Evolutionary conservation across 2,113 vertebrate genomes (phyloP).

Genomic region (Heteronetta atricapilla): DNA sequence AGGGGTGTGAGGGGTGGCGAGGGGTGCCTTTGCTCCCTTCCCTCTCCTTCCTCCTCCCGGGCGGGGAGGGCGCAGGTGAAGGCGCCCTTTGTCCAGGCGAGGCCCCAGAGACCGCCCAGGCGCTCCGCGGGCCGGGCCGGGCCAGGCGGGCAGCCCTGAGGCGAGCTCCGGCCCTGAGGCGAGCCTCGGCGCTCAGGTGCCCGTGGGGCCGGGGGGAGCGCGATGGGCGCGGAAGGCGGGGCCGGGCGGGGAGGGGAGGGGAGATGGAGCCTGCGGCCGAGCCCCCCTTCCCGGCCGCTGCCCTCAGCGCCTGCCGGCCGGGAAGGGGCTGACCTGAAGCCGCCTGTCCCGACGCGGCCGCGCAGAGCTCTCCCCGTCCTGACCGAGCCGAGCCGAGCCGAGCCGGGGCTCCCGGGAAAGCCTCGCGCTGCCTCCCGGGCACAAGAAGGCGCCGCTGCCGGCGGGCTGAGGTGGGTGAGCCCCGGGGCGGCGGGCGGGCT

Average conservation of each 20-base stretch:
- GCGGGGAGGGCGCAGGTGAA: conserved; percentile 20
- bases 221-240: conserved; percentile 27
- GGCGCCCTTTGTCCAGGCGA: conserved; percentile 5
- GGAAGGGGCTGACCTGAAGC: neutral
- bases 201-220: neutral
- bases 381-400: neutral
- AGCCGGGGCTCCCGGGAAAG: neutral
- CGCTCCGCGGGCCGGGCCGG: neutral
- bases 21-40: neutral
- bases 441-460: neutral
- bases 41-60: neutral
- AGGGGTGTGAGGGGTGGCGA: rapidly evolving
- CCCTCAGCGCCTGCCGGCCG: neutral
- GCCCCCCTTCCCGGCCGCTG: neutral
- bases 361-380: neutral
- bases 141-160: no score
- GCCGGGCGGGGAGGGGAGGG: neutral
- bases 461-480: neutral
- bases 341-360: neutral
- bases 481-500: neutral
- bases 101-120: neutral
- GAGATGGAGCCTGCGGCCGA: neutral
- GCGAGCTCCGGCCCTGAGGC: no score
- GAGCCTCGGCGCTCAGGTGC: no score
- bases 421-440: neutral